These are phyloP conservation scores for Triplophysa tibetana DNA, from an alignment of 2,113 vertebrate genomes.

Conservation along the genomic window DNA sequence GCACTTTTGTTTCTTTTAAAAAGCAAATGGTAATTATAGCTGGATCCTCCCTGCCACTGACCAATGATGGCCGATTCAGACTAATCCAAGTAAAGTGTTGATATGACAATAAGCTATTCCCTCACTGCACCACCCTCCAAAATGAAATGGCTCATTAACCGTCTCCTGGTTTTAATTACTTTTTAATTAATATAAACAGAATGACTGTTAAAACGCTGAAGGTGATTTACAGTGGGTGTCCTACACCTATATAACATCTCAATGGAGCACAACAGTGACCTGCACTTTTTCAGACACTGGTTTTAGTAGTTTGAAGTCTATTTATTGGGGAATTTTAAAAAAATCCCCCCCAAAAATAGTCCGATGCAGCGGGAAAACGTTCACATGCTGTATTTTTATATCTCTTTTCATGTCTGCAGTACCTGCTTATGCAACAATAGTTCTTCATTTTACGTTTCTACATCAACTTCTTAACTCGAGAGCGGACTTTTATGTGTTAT, in stretches of 20 bases:
- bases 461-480: too few species aligned
- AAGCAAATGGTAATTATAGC: conserved; percentile 65
- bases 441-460: too few species aligned
- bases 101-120: conserved; percentile 60
- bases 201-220: conserved; percentile 4
- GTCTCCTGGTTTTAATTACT: conserved; percentile 45
- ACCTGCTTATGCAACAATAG: too few species aligned
- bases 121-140: conserved; percentile 75
- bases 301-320: too few species aligned
- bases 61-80: neutral
- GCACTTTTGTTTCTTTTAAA: conserved; percentile 78
- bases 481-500: too few species aligned
- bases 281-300: neutral
- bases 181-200: conserved; percentile 50
- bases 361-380: too few species aligned
- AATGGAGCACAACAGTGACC: neutral
- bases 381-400: too few species aligned
- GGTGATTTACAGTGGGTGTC: conserved; percentile 9
- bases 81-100: conserved; percentile 1
- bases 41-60: conserved; percentile 84
- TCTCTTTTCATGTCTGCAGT: too few species aligned
- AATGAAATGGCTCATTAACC: conserved; percentile 81
- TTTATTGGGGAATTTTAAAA: too few species aligned
- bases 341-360: neutral
- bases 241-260: neutral